Conservation (phyloP, 2,113 vertebrate genomes). For the Argyrosomus japonicus region DNA sequence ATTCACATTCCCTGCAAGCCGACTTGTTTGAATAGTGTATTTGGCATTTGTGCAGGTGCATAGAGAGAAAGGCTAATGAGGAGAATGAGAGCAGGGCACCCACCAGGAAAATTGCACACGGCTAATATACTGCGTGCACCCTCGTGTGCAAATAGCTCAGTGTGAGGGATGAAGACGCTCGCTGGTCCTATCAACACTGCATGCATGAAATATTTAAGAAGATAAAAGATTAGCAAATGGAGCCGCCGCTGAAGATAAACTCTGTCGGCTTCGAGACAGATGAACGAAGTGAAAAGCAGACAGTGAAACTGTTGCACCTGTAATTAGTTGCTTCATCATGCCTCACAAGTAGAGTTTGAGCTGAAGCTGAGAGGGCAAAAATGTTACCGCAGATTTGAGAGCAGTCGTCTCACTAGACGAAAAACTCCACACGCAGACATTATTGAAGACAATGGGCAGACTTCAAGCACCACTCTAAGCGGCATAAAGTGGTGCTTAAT, state of each 20-base stretch:
- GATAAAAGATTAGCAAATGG: constrained; percentile 50
- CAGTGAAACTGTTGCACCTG: constrained; percentile 26
- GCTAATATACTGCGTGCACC: constrained; percentile 30
- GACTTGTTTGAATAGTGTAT: constrained; percentile 61
- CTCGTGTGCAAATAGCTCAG: constrained; percentile 38
- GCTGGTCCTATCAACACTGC: constrained; percentile 23
- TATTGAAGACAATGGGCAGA: constrained; percentile 36
- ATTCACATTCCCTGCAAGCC: constrained; percentile 40
- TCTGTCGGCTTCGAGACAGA: not conserved
- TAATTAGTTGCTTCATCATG: constrained; percentile 42
- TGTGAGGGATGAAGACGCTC: constrained; percentile 41
- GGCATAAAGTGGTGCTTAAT: constrained; percentile 36
- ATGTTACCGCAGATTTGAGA: not conserved
- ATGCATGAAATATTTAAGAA: constrained; percentile 39
- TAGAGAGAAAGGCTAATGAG: constrained; percentile 69
- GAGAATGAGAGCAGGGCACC: constrained; percentile 24
- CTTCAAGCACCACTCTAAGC: constrained; percentile 26
- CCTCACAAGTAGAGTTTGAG: constrained; percentile 18
- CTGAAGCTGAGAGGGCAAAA: constrained; percentile 25
- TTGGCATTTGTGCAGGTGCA: constrained; percentile 67
- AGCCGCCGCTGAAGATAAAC: constrained; percentile 11
- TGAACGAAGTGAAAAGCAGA: constrained; percentile 7
- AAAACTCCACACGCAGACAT: constrained; percentile 9
- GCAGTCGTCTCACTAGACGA: not conserved
- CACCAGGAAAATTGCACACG: constrained; percentile 47